phyloP scores from a whole-genome alignment of 2,797 vertebrate genomes.

The Arremon aurantiirostris region DNA sequence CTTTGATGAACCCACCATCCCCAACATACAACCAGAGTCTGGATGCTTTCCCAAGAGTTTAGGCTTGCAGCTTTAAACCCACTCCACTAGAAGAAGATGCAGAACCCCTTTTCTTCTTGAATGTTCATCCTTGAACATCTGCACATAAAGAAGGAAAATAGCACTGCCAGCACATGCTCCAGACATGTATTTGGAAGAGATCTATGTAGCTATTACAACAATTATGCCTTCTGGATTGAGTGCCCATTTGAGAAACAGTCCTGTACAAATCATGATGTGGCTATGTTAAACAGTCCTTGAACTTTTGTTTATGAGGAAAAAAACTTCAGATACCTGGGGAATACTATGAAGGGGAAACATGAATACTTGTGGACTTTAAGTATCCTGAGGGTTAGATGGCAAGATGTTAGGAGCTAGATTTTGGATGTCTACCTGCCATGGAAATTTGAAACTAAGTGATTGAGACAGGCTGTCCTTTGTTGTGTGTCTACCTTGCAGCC shows the following conservation, averaged over 20 bases:
- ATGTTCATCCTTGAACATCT: neutral
- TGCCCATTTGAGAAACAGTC: neutral
- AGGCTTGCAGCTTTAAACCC: neutral
- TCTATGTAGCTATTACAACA: neutral
- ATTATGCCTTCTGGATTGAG: neutral
- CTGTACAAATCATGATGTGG: neutral
- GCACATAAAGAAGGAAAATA: neutral
- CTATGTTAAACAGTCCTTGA: neutral
- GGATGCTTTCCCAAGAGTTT: neutral
- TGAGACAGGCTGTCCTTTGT: neutral
- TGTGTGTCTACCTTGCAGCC: neutral
- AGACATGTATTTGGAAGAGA: neutral
- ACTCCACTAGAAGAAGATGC: neutral
- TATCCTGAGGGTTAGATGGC: neutral
- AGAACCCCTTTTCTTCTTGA: neutral
- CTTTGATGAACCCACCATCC: neutral
- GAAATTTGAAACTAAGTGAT: neutral
- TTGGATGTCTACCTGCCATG: accelerated
- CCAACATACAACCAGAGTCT: neutral
- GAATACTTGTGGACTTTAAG: neutral
- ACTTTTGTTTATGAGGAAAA: neutral
- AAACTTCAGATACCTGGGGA: neutral
- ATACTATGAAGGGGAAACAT: neutral
- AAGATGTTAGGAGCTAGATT: neutral
- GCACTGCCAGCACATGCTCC: neutral